Conservation (phyloP, 2,888 invertebrate species). For the Lasioglossum calceatum region DNA sequence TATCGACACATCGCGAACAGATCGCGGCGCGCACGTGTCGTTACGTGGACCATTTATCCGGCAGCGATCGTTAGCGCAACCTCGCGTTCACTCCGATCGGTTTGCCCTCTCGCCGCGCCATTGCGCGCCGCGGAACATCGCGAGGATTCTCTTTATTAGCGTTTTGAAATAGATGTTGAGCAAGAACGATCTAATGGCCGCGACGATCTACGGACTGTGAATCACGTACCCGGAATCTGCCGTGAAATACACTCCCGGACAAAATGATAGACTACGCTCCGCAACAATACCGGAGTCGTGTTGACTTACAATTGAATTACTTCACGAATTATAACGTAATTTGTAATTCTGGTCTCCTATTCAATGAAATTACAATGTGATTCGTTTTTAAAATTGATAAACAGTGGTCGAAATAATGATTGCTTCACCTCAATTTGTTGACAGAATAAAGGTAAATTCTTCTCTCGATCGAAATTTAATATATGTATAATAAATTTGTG, state of each 20-base stretch:
- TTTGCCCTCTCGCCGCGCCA: background rate
- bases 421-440: no score
- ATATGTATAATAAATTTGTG: no score
- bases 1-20: constrained; percentile 18
- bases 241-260: constrained; percentile 5
- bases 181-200: constrained; percentile 43
- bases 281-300: no score
- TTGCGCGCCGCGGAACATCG: constrained; percentile 3
- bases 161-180: constrained; percentile 62
- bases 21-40: constrained; percentile 18
- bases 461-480: no score
- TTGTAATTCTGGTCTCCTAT: no score
- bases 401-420: no score
- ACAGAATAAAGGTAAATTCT: no score
- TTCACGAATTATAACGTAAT: no score
- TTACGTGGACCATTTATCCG: constrained; percentile 38
- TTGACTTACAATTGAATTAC: no score
- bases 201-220: constrained; percentile 53
- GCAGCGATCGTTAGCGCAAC: constrained; percentile 48
- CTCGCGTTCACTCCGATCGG: constrained; percentile 52
- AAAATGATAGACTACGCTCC: no score
- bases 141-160: constrained; percentile 32
- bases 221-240: constrained; percentile 53
- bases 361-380: no score
- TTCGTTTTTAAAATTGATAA: no score